Base-by-base conservation (phyloP, 35 echinoderm and acorn worm species). In the Lytechinus pictus region DNA sequence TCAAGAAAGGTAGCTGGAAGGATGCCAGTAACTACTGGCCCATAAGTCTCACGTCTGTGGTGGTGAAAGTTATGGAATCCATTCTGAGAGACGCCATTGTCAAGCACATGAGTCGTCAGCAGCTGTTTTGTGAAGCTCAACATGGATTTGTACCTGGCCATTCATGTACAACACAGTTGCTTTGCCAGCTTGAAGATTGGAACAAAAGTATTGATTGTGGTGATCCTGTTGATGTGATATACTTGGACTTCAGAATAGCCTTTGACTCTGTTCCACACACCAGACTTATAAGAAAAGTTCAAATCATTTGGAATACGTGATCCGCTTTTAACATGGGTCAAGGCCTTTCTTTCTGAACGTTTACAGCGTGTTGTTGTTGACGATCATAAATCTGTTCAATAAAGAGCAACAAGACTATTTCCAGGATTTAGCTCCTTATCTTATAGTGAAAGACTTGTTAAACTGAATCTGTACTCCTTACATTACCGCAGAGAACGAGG, bases 241-340 rank as follows among this genome's bases (percentile, higher is more conserved):
- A 95, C 54, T 10, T 95, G 27, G 94, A 95, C 94, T 95, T 95
- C 54, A 95, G 51, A 54, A 95, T 87, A 28, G 94, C 94, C 9
- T 95, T 95, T 87, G 94, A 95, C 79, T 86, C 61, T 11, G 94
- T 95, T 28, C 94, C 94, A 27, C 94, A 95, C 87, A 53, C 61
- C 57, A 51, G 90, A 92, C 90, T 92, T 5, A 9, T 92, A 9
- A 92, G 9, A 52, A 92, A 92, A 33, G 90, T 92, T 92, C n/a
- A 6, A 92, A 92, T 92, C 90, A 0, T 54, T 92, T 52, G 90
- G 90, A 8, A 92, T 92, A 53, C 90, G 1, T 92, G 90, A 92
- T 54, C 90, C 90, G 1, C 90, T 92, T 54, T 54, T 92, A 92
- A 52, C 90, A 87, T 92, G 90, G 90, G 51, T 92, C 53, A 92